Evolutionary conservation across 2,888 invertebrate species (phyloP).

Genomic region (Ceraclea dissimilis): DNA sequence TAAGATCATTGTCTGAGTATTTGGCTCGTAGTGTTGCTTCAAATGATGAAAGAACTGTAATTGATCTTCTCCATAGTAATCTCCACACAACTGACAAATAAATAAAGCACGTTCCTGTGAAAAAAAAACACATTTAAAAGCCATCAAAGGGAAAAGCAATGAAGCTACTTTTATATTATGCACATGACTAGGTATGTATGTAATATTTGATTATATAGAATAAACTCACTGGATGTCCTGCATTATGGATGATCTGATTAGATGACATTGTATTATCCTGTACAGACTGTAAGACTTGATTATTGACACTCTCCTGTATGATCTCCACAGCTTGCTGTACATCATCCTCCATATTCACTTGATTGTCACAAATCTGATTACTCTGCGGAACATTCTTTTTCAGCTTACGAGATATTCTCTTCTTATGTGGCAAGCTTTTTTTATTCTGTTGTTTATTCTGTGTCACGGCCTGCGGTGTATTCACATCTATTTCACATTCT

Average conservation of each 20-base stretch:
- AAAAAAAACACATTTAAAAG: neutral
- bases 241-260: constrained; percentile 12
- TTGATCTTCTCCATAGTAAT: constrained; percentile 63
- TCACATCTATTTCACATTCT: constrained; percentile 20
- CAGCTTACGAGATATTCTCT: constrained; percentile 72
- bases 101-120: constrained; percentile 47
- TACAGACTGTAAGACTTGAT: constrained; percentile 14
- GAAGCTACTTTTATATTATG: too few species aligned
- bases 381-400: constrained; percentile 36
- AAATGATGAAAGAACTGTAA: constrained; percentile 79
- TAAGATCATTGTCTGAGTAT: constrained; percentile 36
- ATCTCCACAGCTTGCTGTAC: constrained; percentile 18
- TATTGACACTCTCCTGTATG: constrained; percentile 17
- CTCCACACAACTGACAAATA: constrained; percentile 74
- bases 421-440: constrained; percentile 75
- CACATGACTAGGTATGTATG: neutral
- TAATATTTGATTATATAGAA: neutral
- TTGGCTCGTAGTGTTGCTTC: constrained; percentile 72
- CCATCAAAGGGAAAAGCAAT: too few species aligned
- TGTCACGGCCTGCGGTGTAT: constrained; percentile 1
- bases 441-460: constrained; percentile 17
- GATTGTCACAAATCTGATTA: constrained; percentile 5
- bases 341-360: constrained; percentile 11
- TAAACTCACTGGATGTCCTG: constrained; percentile 13
- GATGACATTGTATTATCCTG: constrained; percentile 12